These are phyloP conservation scores for Tenebrosternarchus preto DNA, from an alignment of 2,113 vertebrate species.

Conservation along the genomic window DNA sequence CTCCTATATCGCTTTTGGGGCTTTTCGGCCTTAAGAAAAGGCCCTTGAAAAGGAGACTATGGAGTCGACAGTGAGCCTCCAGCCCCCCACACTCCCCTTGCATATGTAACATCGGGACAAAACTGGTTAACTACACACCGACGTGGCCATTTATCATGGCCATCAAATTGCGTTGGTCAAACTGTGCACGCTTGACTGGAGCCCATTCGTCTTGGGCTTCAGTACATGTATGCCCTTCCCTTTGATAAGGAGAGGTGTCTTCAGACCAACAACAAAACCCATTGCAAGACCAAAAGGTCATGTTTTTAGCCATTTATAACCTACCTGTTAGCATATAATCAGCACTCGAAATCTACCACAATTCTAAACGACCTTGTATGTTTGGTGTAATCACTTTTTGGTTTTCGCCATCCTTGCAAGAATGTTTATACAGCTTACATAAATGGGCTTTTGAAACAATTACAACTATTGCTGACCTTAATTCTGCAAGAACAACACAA, in stretches of 20 bases:
- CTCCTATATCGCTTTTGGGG: neutral
- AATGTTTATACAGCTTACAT: neutral
- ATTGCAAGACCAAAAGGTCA: slow-evolving; percentile 8
- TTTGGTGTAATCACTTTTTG: slow-evolving; percentile 28
- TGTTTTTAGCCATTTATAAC: slow-evolving; percentile 41
- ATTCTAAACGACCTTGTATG: slow-evolving; percentile 38
- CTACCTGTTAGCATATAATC: slow-evolving; percentile 39
- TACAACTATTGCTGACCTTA: slow-evolving; percentile 15
- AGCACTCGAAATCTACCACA: slow-evolving; percentile 21
- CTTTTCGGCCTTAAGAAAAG: neutral
- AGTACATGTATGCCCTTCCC: slow-evolving; percentile 32
- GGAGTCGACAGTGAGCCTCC: neutral
- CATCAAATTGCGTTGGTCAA: slow-evolving; percentile 52
- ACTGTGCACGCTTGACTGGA: slow-evolving; percentile 55
- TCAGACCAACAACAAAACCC: slow-evolving; percentile 17
- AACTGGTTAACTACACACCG: slow-evolving; percentile 47
- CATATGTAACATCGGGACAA: slow-evolving; percentile 53
- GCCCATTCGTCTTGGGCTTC: slow-evolving; percentile 50
- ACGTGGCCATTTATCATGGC: slow-evolving; percentile 49
- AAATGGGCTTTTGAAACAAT: slow-evolving; percentile 25
- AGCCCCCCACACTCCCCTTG: slow-evolving; percentile 41
- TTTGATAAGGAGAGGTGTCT: slow-evolving; percentile 52
- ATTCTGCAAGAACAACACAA: slow-evolving; percentile 24
- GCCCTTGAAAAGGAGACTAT: slow-evolving; percentile 26
- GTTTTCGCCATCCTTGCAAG: neutral